Evolutionary conservation across 2,797 vertebrate species (phyloP).

Genomic region (Numenius phaeopus): DNA sequence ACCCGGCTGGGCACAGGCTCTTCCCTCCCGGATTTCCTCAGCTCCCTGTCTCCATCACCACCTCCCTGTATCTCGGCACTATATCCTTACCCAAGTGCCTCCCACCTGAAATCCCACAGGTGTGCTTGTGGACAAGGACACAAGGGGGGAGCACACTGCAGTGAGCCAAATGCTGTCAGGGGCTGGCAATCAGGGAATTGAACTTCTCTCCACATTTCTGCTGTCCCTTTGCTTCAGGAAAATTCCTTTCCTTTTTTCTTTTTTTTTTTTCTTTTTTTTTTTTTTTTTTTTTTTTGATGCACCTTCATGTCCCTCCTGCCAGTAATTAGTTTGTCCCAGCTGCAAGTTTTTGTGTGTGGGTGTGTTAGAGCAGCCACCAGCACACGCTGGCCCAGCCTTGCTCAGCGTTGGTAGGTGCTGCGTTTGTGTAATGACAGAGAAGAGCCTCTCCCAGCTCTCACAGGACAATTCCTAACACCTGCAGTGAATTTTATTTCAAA

Average conservation of each 20-base stretch:
- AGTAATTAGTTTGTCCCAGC: neutral
- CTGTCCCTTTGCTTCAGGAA: neutral
- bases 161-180: rapidly evolving
- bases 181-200: neutral
- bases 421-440: neutral
- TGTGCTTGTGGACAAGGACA: neutral
- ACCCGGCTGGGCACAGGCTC: neutral
- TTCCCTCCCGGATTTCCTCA: neutral
- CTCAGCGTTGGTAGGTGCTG: neutral
- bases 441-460: neutral
- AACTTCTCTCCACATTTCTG: neutral
- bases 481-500: neutral
- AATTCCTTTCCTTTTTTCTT: neutral
- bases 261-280: neutral
- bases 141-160: too few relatives aligned
- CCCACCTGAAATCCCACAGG: neutral
- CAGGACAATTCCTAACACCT: neutral
- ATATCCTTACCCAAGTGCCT: neutral
- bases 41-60: rapidly evolving
- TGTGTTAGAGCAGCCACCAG: neutral
- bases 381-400: neutral
- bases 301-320: neutral
- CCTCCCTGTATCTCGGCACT: neutral
- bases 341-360: neutral
- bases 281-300: neutral